phyloP scores from a whole-genome alignment of 2,113 vertebrate species.

The Chelonoidis abingdonii region DNA sequence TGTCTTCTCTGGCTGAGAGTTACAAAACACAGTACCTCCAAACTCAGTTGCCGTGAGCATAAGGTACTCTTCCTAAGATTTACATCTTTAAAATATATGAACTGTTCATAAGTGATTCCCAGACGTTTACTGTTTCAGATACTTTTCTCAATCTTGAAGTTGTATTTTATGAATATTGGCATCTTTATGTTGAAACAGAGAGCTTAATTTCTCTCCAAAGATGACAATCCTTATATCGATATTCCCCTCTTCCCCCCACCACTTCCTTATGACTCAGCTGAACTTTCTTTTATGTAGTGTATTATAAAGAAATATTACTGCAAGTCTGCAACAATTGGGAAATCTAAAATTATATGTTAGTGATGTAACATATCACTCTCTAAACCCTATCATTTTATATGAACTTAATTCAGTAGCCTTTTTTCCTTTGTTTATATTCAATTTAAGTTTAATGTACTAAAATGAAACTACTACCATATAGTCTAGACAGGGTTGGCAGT shows the following conservation, averaged over 20 bases:
- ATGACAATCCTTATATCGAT: conserved; percentile 40
- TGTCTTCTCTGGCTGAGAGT: conserved; percentile 81
- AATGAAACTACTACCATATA: background rate
- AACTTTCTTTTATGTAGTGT: background rate
- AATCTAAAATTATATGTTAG: background rate
- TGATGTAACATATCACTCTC: background rate
- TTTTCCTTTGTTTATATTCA: background rate
- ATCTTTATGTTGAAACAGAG: conserved; percentile 39
- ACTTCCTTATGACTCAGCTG: conserved; percentile 1
- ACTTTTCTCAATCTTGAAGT: conserved; percentile 63
- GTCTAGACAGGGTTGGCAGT: background rate
- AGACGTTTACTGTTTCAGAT: conserved; percentile 70
- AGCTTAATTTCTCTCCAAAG: conserved; percentile 13
- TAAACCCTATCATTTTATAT: background rate
- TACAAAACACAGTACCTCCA: conserved; percentile 77
- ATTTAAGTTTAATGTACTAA: background rate
- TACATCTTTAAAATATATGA: conserved; percentile 83
- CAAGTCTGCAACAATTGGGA: background rate
- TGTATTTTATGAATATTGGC: conserved; percentile 61
- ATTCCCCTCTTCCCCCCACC: conserved; percentile 16
- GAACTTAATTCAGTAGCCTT: background rate
- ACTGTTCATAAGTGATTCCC: conserved; percentile 78
- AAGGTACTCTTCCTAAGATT: conserved; percentile 81
- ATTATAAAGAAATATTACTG: background rate
- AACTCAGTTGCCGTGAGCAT: conserved; percentile 71